These are phyloP conservation scores for Rhogogaster chlorosoma DNA, from an alignment of 2,888 invertebrate species.

Conservation along the genomic window DNA sequence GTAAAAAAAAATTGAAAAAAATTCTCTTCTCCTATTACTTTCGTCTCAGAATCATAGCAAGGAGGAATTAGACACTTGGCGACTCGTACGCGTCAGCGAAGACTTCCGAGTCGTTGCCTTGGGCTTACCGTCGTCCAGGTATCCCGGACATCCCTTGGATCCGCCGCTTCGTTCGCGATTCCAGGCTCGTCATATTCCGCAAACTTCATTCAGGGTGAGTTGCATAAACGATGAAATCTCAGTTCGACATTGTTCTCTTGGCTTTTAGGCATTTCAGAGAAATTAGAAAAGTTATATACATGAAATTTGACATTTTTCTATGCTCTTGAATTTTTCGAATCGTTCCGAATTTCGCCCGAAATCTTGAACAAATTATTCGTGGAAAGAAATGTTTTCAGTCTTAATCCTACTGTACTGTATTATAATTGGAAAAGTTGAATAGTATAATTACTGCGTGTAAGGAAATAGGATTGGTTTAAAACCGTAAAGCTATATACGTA, in stretches of 20 bases:
- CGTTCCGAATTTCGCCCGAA: background rate
- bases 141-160: constrained; percentile 95
- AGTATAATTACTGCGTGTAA: constrained; percentile 14
- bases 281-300: too few relatives aligned
- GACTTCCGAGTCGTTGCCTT: constrained; percentile 95
- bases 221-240: background rate
- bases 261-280: background rate
- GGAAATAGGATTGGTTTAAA: background rate
- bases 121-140: constrained; percentile 93
- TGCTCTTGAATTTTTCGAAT: background rate
- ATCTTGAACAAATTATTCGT: background rate
- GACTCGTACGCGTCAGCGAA: constrained; percentile 94
- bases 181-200: constrained; percentile 92
- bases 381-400: too few relatives aligned
- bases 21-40: background rate
- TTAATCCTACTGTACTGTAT: background rate
- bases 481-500: background rate
- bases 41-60: constrained; percentile 85
- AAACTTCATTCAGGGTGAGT: constrained; percentile 78
- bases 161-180: constrained; percentile 97
- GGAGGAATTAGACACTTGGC: constrained; percentile 90
- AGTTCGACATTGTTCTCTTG: background rate
- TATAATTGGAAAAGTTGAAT: constrained; percentile 52
- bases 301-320: background rate
- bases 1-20: background rate